phyloP scores from a whole-genome alignment of 2,113 vertebrate genomes.

The Aplodontia rufa region DNA sequence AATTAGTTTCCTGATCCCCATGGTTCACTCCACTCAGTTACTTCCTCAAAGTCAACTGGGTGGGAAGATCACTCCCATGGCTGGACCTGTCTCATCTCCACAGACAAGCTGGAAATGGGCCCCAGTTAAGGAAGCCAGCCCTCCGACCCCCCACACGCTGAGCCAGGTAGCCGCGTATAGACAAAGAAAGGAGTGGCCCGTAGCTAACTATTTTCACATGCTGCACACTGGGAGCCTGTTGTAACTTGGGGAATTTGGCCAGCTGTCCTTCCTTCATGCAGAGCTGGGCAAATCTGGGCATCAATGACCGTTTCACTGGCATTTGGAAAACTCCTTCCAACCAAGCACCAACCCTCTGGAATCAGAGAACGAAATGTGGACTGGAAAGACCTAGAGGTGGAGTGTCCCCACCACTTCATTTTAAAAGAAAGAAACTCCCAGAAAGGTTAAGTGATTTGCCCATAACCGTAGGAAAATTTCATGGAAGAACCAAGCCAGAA shows the following conservation, averaged over 20 bases:
- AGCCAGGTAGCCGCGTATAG: neutral
- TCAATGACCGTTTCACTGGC: neutral
- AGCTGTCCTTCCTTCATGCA: neutral
- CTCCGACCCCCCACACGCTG: neutral
- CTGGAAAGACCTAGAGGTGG: neutral
- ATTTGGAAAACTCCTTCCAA: neutral
- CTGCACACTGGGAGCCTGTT: neutral
- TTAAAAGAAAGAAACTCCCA: neutral
- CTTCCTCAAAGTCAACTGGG: neutral
- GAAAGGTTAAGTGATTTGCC: constrained; percentile 12
- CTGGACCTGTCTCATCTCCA: neutral
- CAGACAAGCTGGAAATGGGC: neutral
- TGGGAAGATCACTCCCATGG: neutral
- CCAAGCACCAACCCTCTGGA: neutral
- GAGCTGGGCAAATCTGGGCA: neutral
- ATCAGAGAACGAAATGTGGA: neutral
- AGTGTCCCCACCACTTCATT: neutral
- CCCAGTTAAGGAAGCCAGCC: neutral
- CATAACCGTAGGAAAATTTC: constrained; percentile 5
- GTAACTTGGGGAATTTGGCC: neutral
- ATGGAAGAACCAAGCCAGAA: constrained; percentile 12
- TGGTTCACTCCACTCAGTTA: neutral
- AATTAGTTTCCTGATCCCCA: neutral
- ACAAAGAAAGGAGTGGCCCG: neutral
- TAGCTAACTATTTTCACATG: neutral